A percentile compares a stretch with the other conserved stretches of the same genome.
Evolutionary conservation across 2,797 vertebrate species (phyloP).

Genomic region (Acropternis orthonyx): DNA sequence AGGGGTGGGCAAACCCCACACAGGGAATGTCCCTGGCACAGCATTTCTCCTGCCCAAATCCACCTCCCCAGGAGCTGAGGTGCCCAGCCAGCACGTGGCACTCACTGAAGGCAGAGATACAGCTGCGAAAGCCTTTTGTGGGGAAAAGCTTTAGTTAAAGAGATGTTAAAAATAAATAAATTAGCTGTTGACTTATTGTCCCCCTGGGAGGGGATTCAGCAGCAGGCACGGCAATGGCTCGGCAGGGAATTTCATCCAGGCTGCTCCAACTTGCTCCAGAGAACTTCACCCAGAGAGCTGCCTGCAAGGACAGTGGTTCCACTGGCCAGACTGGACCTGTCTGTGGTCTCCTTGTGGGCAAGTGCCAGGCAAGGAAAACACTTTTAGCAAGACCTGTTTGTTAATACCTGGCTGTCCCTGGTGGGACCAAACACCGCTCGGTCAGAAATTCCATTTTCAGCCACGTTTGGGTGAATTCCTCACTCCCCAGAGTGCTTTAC

Average conservation of each 20-base stretch:
- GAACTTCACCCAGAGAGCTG: background rate
- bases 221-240: fast-evolving
- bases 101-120: background rate
- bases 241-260: background rate
- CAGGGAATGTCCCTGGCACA: background rate
- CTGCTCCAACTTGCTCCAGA: fast-evolving
- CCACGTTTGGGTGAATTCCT: background rate
- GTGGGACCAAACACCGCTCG: fast-evolving
- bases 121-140: background rate
- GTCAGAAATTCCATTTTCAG: background rate
- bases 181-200: background rate
- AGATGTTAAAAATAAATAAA: background rate
- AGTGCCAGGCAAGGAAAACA: background rate
- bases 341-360: too few species aligned
- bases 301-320: background rate
- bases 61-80: background rate
- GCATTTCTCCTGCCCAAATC: background rate
- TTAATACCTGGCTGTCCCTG: background rate
- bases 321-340: background rate
- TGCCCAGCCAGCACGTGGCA: background rate
- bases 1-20: background rate
- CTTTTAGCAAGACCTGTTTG: background rate
- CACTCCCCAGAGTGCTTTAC: background rate
- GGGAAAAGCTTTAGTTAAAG: background rate
- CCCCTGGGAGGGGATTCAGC: background rate